Conservation (phyloP, 2,113 vertebrate genomes). For the Phyllostomus hastatus region DNA sequence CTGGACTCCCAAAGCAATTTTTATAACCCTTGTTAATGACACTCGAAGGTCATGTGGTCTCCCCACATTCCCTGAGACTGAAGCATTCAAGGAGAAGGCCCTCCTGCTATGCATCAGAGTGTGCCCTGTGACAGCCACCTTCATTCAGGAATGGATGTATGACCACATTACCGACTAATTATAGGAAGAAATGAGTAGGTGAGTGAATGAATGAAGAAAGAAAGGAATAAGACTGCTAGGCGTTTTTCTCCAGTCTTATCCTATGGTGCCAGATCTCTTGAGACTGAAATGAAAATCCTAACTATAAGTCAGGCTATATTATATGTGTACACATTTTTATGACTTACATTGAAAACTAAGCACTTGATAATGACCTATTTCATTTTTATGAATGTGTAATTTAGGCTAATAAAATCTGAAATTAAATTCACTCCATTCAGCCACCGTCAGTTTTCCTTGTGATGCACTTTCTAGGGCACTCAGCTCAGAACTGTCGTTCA, state of each 20-base stretch:
- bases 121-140: background rate
- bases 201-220: background rate
- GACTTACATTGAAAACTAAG: constrained; percentile 68
- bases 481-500: background rate
- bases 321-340: constrained; percentile 61
- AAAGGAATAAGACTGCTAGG: background rate
- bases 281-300: constrained; percentile 24
- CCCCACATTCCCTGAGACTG: background rate
- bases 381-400: constrained; percentile 71
- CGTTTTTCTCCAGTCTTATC: background rate
- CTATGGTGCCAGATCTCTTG: background rate
- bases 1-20: background rate
- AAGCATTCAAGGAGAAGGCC: background rate
- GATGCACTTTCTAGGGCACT: constrained; percentile 20
- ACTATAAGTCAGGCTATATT: constrained; percentile 37
- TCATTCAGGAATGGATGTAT: background rate
- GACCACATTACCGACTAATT: background rate
- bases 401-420: constrained; percentile 68
- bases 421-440: constrained; percentile 61
- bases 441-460: constrained; percentile 34
- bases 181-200: background rate
- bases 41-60: background rate
- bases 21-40: background rate
- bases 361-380: constrained; percentile 67
- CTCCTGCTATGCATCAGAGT: background rate